Percentiles rank a stretch among this genome's conserved stretches.
Conservation (phyloP, 2,888 invertebrate genomes). For the Pteria penguin region DNA sequence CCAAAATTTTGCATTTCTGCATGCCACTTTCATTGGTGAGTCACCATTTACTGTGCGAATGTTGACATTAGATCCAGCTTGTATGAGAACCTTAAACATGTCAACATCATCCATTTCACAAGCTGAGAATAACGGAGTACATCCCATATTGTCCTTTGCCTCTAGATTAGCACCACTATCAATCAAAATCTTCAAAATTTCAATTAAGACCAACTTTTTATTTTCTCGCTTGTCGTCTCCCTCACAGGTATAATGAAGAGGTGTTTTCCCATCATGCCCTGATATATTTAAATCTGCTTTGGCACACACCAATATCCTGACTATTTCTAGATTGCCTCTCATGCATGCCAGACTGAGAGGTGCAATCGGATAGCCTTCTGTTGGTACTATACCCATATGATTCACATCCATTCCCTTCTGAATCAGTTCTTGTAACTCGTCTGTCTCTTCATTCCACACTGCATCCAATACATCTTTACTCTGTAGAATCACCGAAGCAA, state of each 20-base stretch:
- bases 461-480: conserved; percentile 32
- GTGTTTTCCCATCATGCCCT: conserved; percentile 66
- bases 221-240: conserved; percentile 58
- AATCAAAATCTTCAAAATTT: conserved; percentile 60
- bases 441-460: conserved; percentile 29
- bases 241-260: conserved; percentile 65
- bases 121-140: conserved; percentile 65
- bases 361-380: conserved; percentile 31
- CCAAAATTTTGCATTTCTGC: conserved; percentile 73
- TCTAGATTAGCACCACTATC: conserved; percentile 59
- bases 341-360: conserved; percentile 64
- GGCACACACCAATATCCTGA: conserved; percentile 53
- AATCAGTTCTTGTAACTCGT: conserved; percentile 37
- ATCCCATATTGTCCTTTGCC: conserved; percentile 67
- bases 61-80: conserved; percentile 66
- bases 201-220: conserved; percentile 53
- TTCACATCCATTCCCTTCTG: conserved; percentile 42
- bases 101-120: conserved; percentile 68
- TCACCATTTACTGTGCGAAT: conserved; percentile 66
- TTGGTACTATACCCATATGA: conserved; percentile 16
- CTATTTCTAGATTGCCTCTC: conserved; percentile 54
- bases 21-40: conserved; percentile 69
- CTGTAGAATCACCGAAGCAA: too few species aligned
- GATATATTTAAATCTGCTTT: conserved; percentile 57
- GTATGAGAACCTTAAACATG: conserved; percentile 63